A percentile compares a stretch with the other conserved stretches of the same genome.
These are phyloP conservation scores for Campoletis sonorensis DNA, from an alignment of 1,140 invertebrate genomes.

Conservation along the genomic window DNA sequence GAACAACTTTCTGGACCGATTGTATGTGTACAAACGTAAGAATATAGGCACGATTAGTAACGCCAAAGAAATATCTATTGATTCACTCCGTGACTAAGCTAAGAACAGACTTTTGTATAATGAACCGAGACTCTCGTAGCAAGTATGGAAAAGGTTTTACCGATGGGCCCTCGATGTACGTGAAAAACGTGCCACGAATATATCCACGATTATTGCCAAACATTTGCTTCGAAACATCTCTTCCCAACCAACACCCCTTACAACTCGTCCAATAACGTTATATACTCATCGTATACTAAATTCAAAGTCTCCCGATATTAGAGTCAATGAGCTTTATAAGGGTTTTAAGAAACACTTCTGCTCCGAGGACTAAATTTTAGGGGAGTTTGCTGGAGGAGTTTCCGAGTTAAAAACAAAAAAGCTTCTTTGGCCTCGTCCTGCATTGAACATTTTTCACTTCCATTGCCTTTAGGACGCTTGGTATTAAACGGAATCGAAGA, in stretches of 20 bases:
- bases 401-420: neutral
- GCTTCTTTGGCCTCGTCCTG: neutral
- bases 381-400: neutral
- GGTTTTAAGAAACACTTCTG: neutral
- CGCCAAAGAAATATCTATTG: constrained; percentile 69
- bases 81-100: constrained; percentile 37
- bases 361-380: neutral
- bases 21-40: neutral
- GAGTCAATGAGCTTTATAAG: constrained; percentile 34
- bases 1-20: no score
- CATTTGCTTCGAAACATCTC: neutral
- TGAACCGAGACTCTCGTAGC: constrained; percentile 51
- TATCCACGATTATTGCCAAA: constrained; percentile 35
- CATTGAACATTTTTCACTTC: constrained; percentile 23
- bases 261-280: neutral
- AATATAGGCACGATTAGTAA: neutral
- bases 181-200: constrained; percentile 71
- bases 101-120: constrained; percentile 69
- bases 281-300: neutral
- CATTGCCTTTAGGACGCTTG: constrained; percentile 11
- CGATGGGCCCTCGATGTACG: constrained; percentile 60
- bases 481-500: constrained; percentile 42
- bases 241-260: neutral
- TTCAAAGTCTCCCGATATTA: constrained; percentile 23
- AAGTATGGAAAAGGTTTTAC: neutral